Conservation (phyloP, 2,113 vertebrate genomes). For the Alectura lathami region DNA sequence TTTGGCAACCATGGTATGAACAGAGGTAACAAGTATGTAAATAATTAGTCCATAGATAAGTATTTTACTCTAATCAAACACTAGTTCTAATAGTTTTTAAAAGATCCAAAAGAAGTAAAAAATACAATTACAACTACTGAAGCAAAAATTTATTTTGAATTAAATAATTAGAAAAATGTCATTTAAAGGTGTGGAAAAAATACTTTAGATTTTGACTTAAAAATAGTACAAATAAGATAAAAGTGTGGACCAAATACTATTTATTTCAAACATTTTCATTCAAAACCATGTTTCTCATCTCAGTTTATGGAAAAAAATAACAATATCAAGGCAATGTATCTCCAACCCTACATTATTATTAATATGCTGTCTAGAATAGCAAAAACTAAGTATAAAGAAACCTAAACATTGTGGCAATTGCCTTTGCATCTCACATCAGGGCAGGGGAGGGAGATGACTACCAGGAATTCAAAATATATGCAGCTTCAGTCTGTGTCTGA, state of each 20-base stretch:
- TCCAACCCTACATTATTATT: neutral
- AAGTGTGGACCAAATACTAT: rapidly evolving
- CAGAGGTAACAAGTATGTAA: neutral
- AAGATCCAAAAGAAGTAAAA: neutral
- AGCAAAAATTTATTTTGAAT: neutral
- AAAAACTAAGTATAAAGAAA: neutral
- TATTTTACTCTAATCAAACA: neutral
- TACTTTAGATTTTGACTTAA: neutral
- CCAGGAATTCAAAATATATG: neutral
- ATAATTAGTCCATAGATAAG: neutral
- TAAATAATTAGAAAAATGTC: neutral
- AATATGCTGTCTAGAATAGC: neutral
- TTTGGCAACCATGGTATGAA: neutral
- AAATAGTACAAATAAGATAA: neutral
- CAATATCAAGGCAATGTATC: neutral
- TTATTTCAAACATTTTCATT: neutral
- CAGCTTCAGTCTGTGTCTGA: neutral
- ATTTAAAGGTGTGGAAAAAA: neutral
- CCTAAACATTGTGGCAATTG: neutral
- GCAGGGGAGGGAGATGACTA: neutral
- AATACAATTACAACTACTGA: neutral
- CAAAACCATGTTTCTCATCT: neutral
- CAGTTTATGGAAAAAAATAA: neutral
- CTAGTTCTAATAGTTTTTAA: neutral
- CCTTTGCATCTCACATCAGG: neutral